phyloP scores from a whole-genome alignment of 2,113 vertebrate species.

The Pardalotus punctatus region DNA sequence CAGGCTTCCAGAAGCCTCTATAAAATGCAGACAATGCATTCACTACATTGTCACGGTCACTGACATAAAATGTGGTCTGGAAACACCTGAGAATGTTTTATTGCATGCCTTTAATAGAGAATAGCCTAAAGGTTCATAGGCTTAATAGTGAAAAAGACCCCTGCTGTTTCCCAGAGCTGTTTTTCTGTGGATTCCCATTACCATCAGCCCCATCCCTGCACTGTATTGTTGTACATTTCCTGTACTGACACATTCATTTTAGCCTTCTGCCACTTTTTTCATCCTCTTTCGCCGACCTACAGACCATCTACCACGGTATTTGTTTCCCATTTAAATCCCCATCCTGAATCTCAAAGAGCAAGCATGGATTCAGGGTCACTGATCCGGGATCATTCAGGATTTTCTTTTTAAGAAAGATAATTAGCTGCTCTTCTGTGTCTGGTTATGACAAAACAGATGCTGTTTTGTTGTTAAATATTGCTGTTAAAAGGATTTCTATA shows the following conservation, averaged over 20 bases:
- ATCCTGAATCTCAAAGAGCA: background rate
- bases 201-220: background rate
- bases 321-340: background rate
- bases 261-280: background rate
- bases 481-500: background rate
- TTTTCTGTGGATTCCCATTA: background rate
- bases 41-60: background rate
- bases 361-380: background rate
- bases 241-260: background rate
- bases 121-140: conserved; percentile 6
- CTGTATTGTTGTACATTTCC: background rate
- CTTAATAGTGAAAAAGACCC: background rate
- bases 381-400: background rate
- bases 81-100: conserved; percentile 23
- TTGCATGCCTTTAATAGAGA: background rate
- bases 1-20: background rate
- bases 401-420: background rate
- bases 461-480: background rate
- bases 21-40: background rate
- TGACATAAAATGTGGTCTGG: background rate
- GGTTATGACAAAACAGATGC: background rate
- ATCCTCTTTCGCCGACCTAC: background rate
- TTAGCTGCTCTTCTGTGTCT: background rate
- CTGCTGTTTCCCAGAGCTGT: background rate
- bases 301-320: background rate